Evolutionary conservation across 2,888 invertebrate species (phyloP).

Genomic region (Charanyca ferruginea): DNA sequence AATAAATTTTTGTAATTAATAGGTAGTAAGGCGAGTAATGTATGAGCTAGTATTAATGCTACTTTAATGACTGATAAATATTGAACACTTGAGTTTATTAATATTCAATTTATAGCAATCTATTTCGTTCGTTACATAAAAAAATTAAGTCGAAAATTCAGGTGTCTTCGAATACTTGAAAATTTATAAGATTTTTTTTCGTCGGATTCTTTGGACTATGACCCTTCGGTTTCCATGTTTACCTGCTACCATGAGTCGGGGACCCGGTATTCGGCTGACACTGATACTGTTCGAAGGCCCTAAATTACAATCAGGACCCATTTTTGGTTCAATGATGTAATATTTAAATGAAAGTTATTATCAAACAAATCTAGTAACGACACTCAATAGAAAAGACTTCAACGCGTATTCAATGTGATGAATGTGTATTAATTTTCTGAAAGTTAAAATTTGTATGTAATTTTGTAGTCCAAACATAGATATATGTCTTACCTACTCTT

Average conservation of each 20-base stretch:
- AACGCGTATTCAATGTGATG: conserved; percentile 57
- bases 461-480: no score
- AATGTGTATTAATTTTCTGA: no score
- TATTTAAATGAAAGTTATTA: conserved; percentile 18
- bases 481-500: no score
- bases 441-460: no score
- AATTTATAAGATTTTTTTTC: no score
- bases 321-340: no score
- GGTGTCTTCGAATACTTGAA: conserved; percentile 7
- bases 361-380: neutral
- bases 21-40: conserved; percentile 12
- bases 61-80: neutral
- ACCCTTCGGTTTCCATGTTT: no score
- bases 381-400: conserved; percentile 59
- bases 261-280: no score
- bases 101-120: neutral
- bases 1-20: conserved; percentile 1
- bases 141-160: conserved; percentile 18
- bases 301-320: no score
- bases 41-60: neutral
- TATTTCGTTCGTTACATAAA: conserved; percentile 24
- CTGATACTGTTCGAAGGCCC: no score
- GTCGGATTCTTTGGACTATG: no score
- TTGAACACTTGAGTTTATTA: neutral
- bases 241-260: no score